A percentile compares a stretch with the other conserved stretches of the same genome.
Conservation (phyloP, 2,797 vertebrate genomes). For the Hyperoplus immaculatus region DNA sequence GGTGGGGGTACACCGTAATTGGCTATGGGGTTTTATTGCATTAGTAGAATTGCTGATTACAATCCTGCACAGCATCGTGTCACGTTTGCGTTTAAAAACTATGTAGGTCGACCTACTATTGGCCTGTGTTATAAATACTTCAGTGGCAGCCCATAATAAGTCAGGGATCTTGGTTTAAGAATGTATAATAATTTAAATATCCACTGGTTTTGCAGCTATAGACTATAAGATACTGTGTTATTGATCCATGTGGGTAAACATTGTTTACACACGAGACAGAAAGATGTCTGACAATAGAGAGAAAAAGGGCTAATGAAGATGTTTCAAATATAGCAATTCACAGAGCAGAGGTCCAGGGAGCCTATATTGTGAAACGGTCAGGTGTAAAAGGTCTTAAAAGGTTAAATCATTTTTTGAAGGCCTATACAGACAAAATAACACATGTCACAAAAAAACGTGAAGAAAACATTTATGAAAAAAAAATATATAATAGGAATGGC, state of each 20-base stretch:
- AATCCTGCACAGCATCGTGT: conserved; percentile 54
- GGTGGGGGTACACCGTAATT: conserved; percentile 54
- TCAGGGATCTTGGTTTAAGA: conserved; percentile 55
- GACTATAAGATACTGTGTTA: conserved; percentile 46
- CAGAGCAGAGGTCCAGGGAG: neutral
- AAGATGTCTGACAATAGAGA: conserved; percentile 16
- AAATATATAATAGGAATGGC: neutral
- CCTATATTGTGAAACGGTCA: no score
- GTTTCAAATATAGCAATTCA: neutral
- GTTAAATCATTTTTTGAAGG: neutral
- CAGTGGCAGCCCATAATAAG: conserved; percentile 35
- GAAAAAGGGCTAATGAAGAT: conserved; percentile 24
- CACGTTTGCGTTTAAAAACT: conserved; percentile 36
- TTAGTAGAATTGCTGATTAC: conserved; percentile 75
- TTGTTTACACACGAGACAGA: conserved; percentile 32
- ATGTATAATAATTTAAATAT: conserved; percentile 40
- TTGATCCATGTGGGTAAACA: conserved; percentile 42
- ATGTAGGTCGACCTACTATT: conserved; percentile 44
- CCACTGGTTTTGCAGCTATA: conserved; percentile 31
- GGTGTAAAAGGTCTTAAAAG: neutral
- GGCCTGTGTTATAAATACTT: conserved; percentile 35
- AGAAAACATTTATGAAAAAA: neutral
- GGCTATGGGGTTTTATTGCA: conserved; percentile 69
- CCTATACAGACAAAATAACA: neutral
- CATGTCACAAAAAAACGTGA: neutral